phyloP scores from a whole-genome alignment of 1,140 invertebrate genomes.

The Tyrophagus putrescentiae region DNA sequence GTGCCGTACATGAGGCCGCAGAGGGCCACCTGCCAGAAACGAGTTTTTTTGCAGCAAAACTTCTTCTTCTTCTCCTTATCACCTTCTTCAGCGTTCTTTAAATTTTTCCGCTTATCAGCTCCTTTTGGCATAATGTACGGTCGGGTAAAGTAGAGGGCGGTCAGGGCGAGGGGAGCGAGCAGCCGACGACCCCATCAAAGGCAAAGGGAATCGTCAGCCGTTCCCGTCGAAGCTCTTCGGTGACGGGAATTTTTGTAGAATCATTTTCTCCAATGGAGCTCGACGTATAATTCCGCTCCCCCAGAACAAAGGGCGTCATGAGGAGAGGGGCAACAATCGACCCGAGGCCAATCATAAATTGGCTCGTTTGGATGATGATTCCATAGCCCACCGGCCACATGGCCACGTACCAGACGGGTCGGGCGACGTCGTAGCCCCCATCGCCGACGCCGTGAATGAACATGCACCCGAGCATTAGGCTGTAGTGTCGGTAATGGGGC shows the following conservation, averaged over 20 bases:
- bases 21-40: neutral
- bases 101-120: neutral
- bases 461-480: neutral
- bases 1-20: neutral
- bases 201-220: neutral
- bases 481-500: neutral
- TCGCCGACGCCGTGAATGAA: neutral
- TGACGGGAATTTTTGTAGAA: neutral
- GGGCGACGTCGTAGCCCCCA: neutral
- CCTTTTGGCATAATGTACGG: neutral
- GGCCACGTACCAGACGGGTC: neutral
- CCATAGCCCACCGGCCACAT: constrained; percentile 2
- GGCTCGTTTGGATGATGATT: neutral
- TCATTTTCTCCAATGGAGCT: too few relatives aligned
- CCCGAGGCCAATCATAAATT: constrained; percentile 11
- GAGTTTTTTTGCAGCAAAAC: neutral
- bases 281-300: neutral
- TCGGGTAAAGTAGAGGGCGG: neutral
- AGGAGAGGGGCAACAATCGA: neutral
- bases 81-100: too few relatives aligned
- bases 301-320: neutral
- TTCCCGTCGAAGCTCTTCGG: neutral
- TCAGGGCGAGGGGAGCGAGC: neutral
- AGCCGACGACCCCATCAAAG: neutral
- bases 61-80: neutral